phyloP scores from a whole-genome alignment of 30 jellyfish, hydroid and myxozoan species.

The Rhopilema esculentum region DNA sequence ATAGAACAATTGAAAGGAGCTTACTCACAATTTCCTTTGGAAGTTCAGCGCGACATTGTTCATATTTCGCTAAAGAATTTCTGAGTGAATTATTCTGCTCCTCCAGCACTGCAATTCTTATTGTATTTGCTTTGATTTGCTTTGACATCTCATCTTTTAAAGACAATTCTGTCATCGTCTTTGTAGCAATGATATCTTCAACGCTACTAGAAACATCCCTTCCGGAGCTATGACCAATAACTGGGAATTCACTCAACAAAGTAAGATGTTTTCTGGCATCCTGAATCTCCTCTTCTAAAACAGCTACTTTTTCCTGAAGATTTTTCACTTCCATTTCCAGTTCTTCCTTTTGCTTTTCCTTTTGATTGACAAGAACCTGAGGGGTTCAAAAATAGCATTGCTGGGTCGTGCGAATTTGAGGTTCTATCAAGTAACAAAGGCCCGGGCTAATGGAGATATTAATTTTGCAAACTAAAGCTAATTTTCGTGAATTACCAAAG shows the following conservation, averaged over 20 bases:
- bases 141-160: constrained; percentile 60
- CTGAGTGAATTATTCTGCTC: constrained; percentile 64
- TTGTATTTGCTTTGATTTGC: constrained; percentile 67
- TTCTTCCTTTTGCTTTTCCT: constrained; percentile 28
- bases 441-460: no score
- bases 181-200: not conserved
- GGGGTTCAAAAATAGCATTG: not conserved
- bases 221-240: constrained; percentile 37
- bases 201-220: not conserved
- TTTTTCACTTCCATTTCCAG: constrained; percentile 22
- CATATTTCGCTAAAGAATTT: constrained; percentile 51
- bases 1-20: no score
- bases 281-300: constrained; percentile 24
- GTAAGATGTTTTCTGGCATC: constrained; percentile 27
- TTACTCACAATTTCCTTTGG: constrained; percentile 59
- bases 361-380: constrained; percentile 7
- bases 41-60: constrained; percentile 3
- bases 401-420: not conserved
- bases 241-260: constrained; percentile 78
- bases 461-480: no score
- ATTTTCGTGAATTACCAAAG: no score
- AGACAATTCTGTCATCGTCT: not conserved
- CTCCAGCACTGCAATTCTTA: constrained; percentile 71
- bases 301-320: constrained; percentile 36
- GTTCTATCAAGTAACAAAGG: not conserved